phyloP scores from a whole-genome alignment of 2,888 invertebrate species.

The Rapana venosa region DNA sequence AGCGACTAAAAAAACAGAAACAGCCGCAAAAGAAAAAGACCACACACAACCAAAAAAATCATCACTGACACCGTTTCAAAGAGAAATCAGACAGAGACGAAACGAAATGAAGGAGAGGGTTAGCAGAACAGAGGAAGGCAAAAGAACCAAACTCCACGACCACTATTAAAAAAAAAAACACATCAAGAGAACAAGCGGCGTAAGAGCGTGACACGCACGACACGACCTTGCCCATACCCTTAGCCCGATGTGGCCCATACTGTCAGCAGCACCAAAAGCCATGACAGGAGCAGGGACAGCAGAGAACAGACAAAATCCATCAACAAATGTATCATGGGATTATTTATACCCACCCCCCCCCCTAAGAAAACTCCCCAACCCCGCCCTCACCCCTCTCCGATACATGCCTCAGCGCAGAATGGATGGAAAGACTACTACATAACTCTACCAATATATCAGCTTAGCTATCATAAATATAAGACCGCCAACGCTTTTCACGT shows the following conservation, averaged over 20 bases:
- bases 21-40: no score
- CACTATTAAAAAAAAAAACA: background rate
- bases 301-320: constrained; percentile 14
- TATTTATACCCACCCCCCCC: no score
- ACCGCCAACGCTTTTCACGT: no score
- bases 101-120: background rate
- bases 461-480: no score
- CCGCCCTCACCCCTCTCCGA: no score
- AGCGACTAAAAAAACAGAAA: no score
- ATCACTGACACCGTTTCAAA: no score
- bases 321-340: background rate
- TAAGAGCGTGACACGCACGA: background rate
- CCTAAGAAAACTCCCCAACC: no score
- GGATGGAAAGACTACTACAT: no score
- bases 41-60: no score
- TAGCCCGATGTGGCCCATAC: constrained; percentile 52
- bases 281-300: constrained; percentile 20
- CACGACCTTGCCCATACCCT: constrained; percentile 40
- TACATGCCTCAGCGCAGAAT: no score
- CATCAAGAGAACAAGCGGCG: background rate
- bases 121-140: background rate
- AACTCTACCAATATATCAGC: no score
- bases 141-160: background rate
- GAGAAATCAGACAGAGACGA: background rate
- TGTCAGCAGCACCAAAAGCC: constrained; percentile 43